A percentile compares a stretch with the other conserved stretches of the same genome.
phyloP scores from a whole-genome alignment of 2,113 vertebrate genomes.

The Podarcis muralis region DNA sequence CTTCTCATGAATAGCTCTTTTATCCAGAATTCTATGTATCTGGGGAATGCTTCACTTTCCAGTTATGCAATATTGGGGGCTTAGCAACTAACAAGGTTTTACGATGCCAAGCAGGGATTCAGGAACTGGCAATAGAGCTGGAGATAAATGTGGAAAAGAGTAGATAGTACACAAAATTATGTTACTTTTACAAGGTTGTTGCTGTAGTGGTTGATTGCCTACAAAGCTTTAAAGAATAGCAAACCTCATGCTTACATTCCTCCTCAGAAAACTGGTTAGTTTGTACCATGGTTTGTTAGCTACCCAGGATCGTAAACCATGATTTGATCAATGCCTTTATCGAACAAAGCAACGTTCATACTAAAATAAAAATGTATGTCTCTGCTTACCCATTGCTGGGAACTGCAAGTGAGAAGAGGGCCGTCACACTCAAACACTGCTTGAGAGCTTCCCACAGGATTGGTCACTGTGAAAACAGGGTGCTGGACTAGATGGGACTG shows the following conservation, averaged over 20 bases:
- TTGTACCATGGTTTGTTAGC: background rate
- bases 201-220: too few species aligned
- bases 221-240: background rate
- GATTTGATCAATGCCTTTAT: background rate
- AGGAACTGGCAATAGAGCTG: background rate
- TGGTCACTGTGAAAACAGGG: too few species aligned
- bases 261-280: background rate
- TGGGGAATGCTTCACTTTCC: background rate
- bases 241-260: background rate
- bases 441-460: too few species aligned
- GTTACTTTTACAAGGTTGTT: too few species aligned
- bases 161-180: background rate
- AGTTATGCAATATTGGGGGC: background rate
- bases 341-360: background rate
- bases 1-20: background rate
- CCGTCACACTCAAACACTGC: too few species aligned
- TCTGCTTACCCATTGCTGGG: too few species aligned
- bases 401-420: too few species aligned
- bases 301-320: background rate
- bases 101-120: background rate
- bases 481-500: too few species aligned
- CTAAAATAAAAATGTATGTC: background rate
- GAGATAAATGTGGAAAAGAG: background rate
- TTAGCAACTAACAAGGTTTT: background rate
- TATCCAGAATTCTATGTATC: too few species aligned